Evolutionary conservation across 30 jellyfish, hydroid and myxozoan genomes (phyloP), one percentile per base, ranked within the genome.

Genomic region (Hydra vulgaris): DNA sequence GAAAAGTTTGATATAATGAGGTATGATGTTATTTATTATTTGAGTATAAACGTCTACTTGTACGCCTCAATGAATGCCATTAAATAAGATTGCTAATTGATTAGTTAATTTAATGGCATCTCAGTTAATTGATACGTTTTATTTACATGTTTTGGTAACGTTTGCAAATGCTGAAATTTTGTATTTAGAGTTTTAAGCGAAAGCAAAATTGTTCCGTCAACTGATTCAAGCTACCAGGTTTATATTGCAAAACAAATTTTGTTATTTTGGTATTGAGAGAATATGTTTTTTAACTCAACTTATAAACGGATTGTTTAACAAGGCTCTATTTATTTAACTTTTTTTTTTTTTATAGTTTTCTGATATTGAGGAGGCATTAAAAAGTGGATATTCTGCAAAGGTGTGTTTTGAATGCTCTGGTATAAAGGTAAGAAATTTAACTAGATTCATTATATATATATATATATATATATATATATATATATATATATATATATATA

Each of bases 1-100:
- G 73, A 76, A 55, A 84, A 92, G 66, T 81, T 80, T 71, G 95
- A 92, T 55, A 24, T 92, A 0, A 25, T 76, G 26, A 87, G 95
- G 98, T 92, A 82, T n/a, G 56, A 23, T n/a, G 15, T 23, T 77
- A 7, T 26, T 15, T 26, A 21, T 4, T 0, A 17, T 23, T 74
- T 15, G 0, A 17, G 0, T n/a, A 72, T 72, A 40, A 12, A 40
- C 12, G 61, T 40, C 12, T 40, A 40, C 61, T 40, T 40, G 61
- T 5, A 3, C 8, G 61, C 61, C 61, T 40, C 12, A 3, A 3
- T 40, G n/a, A n/a, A n/a, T n/a, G n/a, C n/a, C n/a, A n/a, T n/a
- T n/a, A n/a, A n/a, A n/a, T n/a, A n/a, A n/a, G n/a, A n/a, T n/a
- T n/a, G n/a, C n/a, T n/a, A n/a, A n/a, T n/a, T n/a, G n/a, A n/a